Evolutionary conservation across 2,888 invertebrate species (phyloP).

Genomic region (Meliscaeva auricollis): DNA sequence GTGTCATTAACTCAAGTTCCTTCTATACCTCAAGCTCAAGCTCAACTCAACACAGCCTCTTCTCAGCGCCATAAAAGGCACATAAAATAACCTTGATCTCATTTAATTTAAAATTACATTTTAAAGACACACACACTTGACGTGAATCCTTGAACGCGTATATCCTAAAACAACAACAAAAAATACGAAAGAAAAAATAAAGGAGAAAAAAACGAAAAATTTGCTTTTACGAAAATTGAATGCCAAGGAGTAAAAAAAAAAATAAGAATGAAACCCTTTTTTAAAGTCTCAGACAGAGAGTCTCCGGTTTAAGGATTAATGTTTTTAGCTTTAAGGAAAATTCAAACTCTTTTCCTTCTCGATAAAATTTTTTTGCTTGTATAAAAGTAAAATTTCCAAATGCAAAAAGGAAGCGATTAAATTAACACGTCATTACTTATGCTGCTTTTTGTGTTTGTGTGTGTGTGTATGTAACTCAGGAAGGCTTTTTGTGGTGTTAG

Average conservation of each 20-base stretch:
- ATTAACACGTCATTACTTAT: conserved; percentile 29
- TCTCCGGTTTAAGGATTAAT: conserved; percentile 10
- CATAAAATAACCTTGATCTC: conserved; percentile 56
- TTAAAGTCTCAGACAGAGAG: conserved; percentile 12
- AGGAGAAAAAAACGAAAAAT: conserved; percentile 20
- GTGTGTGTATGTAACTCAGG: not conserved
- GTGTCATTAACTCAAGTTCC: conserved; percentile 38
- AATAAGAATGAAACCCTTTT: conserved; percentile 8
- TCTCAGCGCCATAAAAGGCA: not conserved
- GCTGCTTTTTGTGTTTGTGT: not conserved
- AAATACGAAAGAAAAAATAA: not conserved
- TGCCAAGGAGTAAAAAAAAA: not conserved
- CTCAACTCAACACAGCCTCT: not conserved
- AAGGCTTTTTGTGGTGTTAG: not conserved
- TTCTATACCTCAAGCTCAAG: not conserved
- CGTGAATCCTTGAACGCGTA: conserved; percentile 34
- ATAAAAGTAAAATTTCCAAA: not conserved
- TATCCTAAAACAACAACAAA: conserved; percentile 28
- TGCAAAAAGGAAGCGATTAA: conserved; percentile 12
- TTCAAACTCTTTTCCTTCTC: not conserved
- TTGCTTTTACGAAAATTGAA: conserved; percentile 56
- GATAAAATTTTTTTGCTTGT: not conserved
- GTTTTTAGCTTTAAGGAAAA: not conserved
- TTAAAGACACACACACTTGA: conserved; percentile 41
- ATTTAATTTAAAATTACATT: conserved; percentile 51